Conservation (phyloP, 2,113 vertebrate species). For the Cryptomyrus ogoouensis region DNA sequence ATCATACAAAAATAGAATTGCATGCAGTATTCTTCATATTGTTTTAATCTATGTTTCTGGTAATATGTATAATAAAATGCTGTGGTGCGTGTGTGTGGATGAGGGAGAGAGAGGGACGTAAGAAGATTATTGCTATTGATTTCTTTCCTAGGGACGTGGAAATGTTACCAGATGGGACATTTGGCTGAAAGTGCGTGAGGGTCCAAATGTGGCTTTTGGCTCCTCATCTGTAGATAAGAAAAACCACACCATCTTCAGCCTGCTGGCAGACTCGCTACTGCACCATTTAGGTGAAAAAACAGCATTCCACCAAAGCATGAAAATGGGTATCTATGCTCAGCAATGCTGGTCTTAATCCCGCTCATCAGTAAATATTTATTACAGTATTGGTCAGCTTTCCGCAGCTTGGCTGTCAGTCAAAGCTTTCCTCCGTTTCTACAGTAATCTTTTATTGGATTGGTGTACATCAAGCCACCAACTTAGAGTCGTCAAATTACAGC, state of each 20-base stretch:
- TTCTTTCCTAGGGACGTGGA: constrained; percentile 89
- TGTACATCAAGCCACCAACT: constrained; percentile 28
- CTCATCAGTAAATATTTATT: constrained; percentile 15
- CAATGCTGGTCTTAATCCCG: background rate
- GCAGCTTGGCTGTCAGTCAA: constrained; percentile 25
- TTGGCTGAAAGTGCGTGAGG: constrained; percentile 78
- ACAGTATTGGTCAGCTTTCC: constrained; percentile 2
- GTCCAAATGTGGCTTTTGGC: constrained; percentile 70
- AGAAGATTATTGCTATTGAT: constrained; percentile 98
- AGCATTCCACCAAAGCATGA: background rate
- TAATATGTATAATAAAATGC: background rate
- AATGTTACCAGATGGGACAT: constrained; percentile 95
- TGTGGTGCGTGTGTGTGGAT: background rate
- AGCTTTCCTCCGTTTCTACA: background rate
- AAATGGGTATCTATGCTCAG: background rate
- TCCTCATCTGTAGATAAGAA: constrained; percentile 66
- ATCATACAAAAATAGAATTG: background rate
- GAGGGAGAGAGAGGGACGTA: constrained; percentile 45
- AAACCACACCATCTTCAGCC: constrained; percentile 55
- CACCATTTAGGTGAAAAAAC: background rate
- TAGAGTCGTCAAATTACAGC: constrained; percentile 64
- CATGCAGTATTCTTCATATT: background rate
- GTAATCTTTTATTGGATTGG: constrained; percentile 22
- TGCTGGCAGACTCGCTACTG: background rate
- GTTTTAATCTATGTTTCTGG: background rate